These are phyloP conservation scores for Epinotia ramella DNA, from an alignment of 2,888 invertebrate genomes.

Conservation along the genomic window DNA sequence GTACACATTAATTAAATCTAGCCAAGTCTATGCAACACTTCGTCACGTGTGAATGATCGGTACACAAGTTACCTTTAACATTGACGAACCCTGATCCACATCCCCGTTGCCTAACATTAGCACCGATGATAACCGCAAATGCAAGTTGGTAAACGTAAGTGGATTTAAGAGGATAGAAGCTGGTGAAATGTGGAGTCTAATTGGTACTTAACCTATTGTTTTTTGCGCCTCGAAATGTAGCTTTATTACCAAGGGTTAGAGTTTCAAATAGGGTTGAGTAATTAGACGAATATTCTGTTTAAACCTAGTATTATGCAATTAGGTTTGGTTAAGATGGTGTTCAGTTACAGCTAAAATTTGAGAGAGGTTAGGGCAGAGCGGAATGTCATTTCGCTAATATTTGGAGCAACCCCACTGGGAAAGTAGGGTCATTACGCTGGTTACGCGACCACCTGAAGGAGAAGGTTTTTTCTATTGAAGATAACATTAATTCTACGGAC, in stretches of 20 bases:
- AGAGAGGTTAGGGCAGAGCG: not conserved
- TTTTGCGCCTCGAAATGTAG: not conserved
- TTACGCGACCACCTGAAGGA: no score
- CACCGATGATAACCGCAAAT: not conserved
- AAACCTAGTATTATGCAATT: not conserved
- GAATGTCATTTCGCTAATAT: not conserved
- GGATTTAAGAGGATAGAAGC: conserved; percentile 35
- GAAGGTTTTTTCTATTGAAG: no score
- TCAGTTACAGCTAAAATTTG: not conserved
- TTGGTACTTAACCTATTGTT: conserved; percentile 39
- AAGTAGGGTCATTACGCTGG: no score
- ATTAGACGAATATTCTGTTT: not conserved
- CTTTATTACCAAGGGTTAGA: not conserved
- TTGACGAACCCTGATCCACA: not conserved
- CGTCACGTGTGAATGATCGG: conserved; percentile 20
- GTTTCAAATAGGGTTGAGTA: not conserved
- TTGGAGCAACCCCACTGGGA: no score
- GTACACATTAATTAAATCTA: conserved; percentile 7
- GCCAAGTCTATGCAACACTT: not conserved
- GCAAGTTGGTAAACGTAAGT: conserved; percentile 19
- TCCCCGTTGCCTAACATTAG: not conserved
- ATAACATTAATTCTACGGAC: no score
- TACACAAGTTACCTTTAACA: conserved; percentile 1
- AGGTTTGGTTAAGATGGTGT: conserved; percentile 19
- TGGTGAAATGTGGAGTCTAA: conserved; percentile 36